Percentiles rank a stretch among this genome's conserved stretches.
Conservation (phyloP, 1,140 invertebrate genomes). For the Psix sp. region DNA sequence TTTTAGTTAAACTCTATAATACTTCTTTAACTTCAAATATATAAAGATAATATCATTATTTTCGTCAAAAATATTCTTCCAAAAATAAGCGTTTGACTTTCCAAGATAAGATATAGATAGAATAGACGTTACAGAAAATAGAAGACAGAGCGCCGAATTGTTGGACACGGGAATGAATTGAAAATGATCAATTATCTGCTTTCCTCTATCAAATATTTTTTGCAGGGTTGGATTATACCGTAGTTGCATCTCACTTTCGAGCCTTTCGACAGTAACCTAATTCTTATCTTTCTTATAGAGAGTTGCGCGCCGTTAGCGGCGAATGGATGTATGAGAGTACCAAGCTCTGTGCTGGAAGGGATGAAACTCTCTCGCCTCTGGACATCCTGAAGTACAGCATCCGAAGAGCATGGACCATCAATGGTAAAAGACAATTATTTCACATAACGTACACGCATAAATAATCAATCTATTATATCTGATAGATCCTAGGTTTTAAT, state of each 20-base stretch:
- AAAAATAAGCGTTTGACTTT: too few relatives aligned
- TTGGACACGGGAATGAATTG: neutral
- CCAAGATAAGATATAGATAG: too few relatives aligned
- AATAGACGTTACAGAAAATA: neutral
- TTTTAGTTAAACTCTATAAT: too few relatives aligned
- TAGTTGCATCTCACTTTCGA: slow-evolving; percentile 45
- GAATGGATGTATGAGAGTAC: slow-evolving; percentile 83
- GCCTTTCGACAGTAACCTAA: slow-evolving; percentile 57
- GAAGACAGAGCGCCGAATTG: neutral
- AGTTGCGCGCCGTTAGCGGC: slow-evolving; percentile 82
- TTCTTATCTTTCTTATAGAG: slow-evolving; percentile 78
- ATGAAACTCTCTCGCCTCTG: slow-evolving; percentile 77
- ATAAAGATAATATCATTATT: too few relatives aligned
- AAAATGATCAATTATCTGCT: slow-evolving; percentile 6
- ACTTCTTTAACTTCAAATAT: too few relatives aligned
- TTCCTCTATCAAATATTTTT: slow-evolving; percentile 13
- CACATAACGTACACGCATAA: neutral
- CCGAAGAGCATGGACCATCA: slow-evolving; percentile 83
- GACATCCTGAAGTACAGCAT: slow-evolving; percentile 83
- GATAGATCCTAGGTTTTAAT: slow-evolving; percentile 6
- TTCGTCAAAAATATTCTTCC: too few relatives aligned
- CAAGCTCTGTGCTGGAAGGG: slow-evolving; percentile 58
- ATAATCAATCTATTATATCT: neutral
- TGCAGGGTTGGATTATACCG: slow-evolving; percentile 15
- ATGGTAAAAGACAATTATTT: slow-evolving; percentile 73